Evolutionary conservation across 2,888 invertebrate genomes (phyloP).

Genomic region (Athalia cordata): DNA sequence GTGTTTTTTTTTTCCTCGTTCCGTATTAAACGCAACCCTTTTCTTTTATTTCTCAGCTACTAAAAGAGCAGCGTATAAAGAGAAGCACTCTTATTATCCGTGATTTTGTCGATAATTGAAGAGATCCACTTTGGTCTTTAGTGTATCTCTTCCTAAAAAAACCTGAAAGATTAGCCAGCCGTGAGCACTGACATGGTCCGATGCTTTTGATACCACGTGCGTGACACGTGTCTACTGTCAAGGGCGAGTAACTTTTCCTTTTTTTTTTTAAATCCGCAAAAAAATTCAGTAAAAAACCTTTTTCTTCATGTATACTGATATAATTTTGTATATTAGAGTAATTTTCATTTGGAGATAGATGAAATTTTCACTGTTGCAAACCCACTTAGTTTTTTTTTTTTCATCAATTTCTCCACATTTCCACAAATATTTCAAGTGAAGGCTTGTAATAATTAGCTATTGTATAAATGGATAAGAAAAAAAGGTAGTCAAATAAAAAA

Average conservation of each 20-base stretch:
- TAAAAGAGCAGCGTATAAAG: no score
- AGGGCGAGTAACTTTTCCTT: background rate
- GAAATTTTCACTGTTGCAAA: no score
- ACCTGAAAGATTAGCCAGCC: background rate
- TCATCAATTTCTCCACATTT: no score
- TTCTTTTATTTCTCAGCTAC: no score
- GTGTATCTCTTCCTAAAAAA: no score
- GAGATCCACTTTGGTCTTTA: no score
- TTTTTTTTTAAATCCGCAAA: background rate
- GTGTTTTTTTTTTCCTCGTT: background rate
- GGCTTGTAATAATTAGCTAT: background rate
- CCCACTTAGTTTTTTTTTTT: no score
- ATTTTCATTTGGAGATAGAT: no score
- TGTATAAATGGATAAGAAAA: conserved; percentile 1
- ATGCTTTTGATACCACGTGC: conserved; percentile 8
- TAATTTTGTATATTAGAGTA: no score
- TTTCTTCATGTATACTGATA: background rate
- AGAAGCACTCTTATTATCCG: no score
- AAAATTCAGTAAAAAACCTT: background rate
- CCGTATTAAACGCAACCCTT: background rate
- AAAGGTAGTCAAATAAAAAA: conserved; percentile 60
- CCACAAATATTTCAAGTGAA: no score
- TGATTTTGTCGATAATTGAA: no score
- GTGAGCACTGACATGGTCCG: conserved; percentile 1
- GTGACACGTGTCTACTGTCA: conserved; percentile 25